A percentile compares a stretch with the other conserved stretches of the same genome.
phyloP scores from a whole-genome alignment of 2,797 vertebrate species.

The Rachycentron canadum region DNA sequence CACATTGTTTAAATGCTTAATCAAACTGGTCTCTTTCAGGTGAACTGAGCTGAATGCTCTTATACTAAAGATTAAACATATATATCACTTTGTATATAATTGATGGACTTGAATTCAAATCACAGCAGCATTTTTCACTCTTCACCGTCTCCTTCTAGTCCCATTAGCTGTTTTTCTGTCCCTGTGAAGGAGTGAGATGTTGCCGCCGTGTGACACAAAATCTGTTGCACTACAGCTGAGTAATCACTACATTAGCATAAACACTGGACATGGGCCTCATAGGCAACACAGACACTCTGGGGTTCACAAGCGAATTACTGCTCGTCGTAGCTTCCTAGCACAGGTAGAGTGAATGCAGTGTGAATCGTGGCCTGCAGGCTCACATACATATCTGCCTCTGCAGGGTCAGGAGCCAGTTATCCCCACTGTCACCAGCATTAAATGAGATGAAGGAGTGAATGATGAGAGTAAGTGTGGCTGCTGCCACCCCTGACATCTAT shows the following conservation, averaged over 20 bases:
- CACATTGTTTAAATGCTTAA: too few species aligned
- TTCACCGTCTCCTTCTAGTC: constrained; percentile 1
- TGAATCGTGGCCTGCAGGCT: constrained; percentile 19
- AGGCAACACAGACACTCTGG: constrained; percentile 26
- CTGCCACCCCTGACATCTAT: constrained; percentile 46
- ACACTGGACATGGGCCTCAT: constrained; percentile 28
- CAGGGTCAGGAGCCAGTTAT: constrained; percentile 31
- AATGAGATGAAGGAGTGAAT: constrained; percentile 49
- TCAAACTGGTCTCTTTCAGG: too few species aligned
- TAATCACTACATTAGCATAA: constrained; percentile 50
- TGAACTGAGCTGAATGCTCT: neutral
- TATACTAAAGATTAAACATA: neutral
- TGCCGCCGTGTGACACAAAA: constrained; percentile 22
- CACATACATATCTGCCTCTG: neutral
- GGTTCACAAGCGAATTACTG: constrained; percentile 32
- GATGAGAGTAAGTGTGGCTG: constrained; percentile 31
- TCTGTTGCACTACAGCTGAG: constrained; percentile 42
- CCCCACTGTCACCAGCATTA: constrained; percentile 41
- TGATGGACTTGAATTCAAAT: neutral
- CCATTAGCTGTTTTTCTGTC: constrained; percentile 7
- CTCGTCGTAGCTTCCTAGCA: constrained; percentile 23
- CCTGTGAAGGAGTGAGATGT: constrained; percentile 32
- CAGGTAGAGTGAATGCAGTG: constrained; percentile 2
- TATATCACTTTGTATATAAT: neutral
- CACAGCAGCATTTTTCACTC: neutral